Evolutionary conservation across 2,113 vertebrate species (phyloP), one percentile per base, ranked within the genome.

Genomic region (Capreolus pygargus): DNA sequence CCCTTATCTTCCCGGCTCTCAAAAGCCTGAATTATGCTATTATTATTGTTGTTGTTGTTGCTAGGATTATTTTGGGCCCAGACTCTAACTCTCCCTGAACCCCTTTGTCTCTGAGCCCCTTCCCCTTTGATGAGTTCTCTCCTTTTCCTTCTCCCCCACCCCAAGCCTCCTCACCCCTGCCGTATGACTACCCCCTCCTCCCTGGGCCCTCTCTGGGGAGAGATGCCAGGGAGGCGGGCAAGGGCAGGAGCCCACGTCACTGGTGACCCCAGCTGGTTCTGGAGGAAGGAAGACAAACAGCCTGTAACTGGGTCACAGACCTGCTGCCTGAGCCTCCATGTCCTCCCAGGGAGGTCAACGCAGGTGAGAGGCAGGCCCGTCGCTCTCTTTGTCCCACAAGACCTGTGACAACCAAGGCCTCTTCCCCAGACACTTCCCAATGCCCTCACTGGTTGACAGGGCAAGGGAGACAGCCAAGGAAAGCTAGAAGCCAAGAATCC

Each of bases 161-260:
- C 25, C 4, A 8, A 64, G 88, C 19, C 43, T 21, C 4, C 2
- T 1, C 13, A 50, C 50, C 30, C 16, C 30, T 12, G 30, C 4
- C 33, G 0, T 57, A 1, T 21, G 36, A 64, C 50, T 15, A 36
- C 19, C 8, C 16, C 47, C 30, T 4, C 16, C 5, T 57, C 58
- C 10, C 79, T 1, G 6, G 4, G 27, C 7, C 19, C 54, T 30
- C 30, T 47, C 82, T 25, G 16, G 57, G 83, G 57, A 47, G 25
- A 87, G 81, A 50, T 57, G 86, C 98, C 82, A 87, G 97, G 98
- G 93, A 98, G 98, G 98, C 84, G 57, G 97, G 94, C 97, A 90
- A 96, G 64, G 98, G 97, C 3, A 3, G 19, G 39, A 11, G 95
- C 97, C 98, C 97, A 98, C 86, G 90, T 97, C 67, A 97, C 98